A percentile compares a stretch with the other conserved stretches of the same genome.
phyloP scores from a whole-genome alignment of 2,113 vertebrate genomes.

The Tachysurus vachellii region DNA sequence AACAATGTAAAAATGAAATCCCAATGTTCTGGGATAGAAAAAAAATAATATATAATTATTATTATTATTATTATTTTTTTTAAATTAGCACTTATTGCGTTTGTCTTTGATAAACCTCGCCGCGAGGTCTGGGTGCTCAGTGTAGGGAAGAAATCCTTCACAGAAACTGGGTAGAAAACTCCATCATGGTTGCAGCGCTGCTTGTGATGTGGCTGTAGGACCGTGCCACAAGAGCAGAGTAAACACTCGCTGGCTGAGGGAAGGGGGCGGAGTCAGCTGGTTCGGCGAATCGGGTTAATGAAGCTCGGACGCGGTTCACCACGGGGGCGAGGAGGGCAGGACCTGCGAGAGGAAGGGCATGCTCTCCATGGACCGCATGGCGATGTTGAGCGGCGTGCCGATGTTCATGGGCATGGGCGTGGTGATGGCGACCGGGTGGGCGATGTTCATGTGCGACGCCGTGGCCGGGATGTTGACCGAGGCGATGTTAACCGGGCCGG shows the following conservation, averaged over 20 bases:
- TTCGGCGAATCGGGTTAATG: conserved; percentile 36
- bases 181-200: conserved; percentile 45
- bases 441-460: conserved; percentile 88
- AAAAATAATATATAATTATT: conserved; percentile 19
- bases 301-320: conserved; percentile 69
- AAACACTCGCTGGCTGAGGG: conserved; percentile 52
- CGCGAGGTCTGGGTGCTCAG: conserved; percentile 59
- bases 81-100: conserved; percentile 72
- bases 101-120: conserved; percentile 57
- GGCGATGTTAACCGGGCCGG: conserved; percentile 92
- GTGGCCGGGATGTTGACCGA: conserved; percentile 90
- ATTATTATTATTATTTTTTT: background rate
- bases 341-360: conserved; percentile 99
- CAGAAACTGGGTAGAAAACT: conserved; percentile 4
- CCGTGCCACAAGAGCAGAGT: conserved; percentile 52
- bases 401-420: conserved; percentile 96
- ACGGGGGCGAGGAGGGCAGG: conserved; percentile 93
- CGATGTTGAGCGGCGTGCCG: conserved; percentile 93
- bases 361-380: conserved; percentile 95
- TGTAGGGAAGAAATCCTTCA: conserved; percentile 44
- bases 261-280: conserved; percentile 54
- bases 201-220: conserved; percentile 52
- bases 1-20: conserved; percentile 25
- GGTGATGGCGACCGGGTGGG: conserved; percentile 93
- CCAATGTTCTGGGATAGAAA: conserved; percentile 14